Evolutionary conservation across 23 tunicate genomes (phyloP).

Genomic region (Styela clava): DNA sequence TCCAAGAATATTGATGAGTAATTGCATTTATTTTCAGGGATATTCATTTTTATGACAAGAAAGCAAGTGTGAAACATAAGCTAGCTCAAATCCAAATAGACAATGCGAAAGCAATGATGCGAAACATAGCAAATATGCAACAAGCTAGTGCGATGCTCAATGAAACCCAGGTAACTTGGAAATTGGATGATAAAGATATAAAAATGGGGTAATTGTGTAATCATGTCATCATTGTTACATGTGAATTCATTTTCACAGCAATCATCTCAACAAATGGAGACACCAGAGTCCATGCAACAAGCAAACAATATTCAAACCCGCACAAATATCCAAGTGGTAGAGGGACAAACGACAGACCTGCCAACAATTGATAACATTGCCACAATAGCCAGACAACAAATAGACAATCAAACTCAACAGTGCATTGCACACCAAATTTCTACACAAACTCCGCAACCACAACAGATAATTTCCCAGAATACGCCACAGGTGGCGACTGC

Average conservation of each 20-base stretch:
- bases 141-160: background rate
- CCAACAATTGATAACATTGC: background rate
- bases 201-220: too few relatives aligned
- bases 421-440: background rate
- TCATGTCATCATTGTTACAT: too few relatives aligned
- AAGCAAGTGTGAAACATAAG: conserved; percentile 22
- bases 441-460: background rate
- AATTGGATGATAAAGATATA: too few relatives aligned
- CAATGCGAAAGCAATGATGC: conserved; percentile 10
- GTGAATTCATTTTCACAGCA: too few relatives aligned
- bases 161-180: background rate
- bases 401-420: background rate
- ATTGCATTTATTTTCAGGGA: conserved; percentile 71
- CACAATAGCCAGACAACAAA: background rate
- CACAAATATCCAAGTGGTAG: background rate
- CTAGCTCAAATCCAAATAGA: conserved; percentile 9
- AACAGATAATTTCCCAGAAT: background rate
- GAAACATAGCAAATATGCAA: background rate
- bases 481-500: background rate
- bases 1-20: too few relatives aligned
- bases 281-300: background rate
- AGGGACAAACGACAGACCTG: background rate
- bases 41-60: conserved; percentile 86
- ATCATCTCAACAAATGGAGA: too few relatives aligned
- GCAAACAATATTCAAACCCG: background rate